phyloP scores from a whole-genome alignment of 2,113 vertebrate genomes.

The Callocephalon fimbriatum region DNA sequence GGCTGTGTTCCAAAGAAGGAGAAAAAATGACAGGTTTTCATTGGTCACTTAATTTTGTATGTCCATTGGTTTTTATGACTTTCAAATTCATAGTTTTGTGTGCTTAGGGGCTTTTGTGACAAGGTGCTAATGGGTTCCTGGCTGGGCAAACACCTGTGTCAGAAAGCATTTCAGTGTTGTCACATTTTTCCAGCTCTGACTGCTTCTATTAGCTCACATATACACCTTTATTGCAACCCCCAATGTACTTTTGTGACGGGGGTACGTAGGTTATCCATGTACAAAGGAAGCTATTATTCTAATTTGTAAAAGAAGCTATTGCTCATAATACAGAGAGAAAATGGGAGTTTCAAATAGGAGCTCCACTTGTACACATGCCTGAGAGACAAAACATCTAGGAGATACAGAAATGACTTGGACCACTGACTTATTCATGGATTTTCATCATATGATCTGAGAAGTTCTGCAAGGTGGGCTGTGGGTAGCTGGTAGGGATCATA shows the following conservation, averaged over 20 bases:
- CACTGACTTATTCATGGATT: not conserved
- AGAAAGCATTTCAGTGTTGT: slow-evolving; percentile 67
- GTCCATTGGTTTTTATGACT: slow-evolving; percentile 36
- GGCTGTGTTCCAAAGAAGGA: not conserved
- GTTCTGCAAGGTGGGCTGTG: not conserved
- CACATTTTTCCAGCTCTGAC: slow-evolving; percentile 38
- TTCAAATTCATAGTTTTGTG: slow-evolving; percentile 43
- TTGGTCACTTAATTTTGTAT: slow-evolving; percentile 8
- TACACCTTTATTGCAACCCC: not conserved
- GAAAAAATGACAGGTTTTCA: not conserved
- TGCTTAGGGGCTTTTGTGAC: slow-evolving; percentile 49
- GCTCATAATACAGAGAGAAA: not conserved
- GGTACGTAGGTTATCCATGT: not conserved
- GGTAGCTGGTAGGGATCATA: not conserved
- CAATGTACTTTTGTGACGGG: not conserved
- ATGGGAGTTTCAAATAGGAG: not conserved
- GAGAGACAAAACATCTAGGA: not conserved
- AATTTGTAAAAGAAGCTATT: not conserved
- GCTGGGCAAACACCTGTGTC: slow-evolving; percentile 63
- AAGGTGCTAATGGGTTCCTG: slow-evolving; percentile 69
- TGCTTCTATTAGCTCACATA: slow-evolving; percentile 19
- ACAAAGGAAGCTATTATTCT: not conserved
- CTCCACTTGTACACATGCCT: not conserved
- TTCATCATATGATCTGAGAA: not conserved
- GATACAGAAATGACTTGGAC: rapidly evolving